Evolutionary conservation across 37 sponge, comb jelly and placozoan species (phyloP).

Genomic region (Spongia lamella): DNA sequence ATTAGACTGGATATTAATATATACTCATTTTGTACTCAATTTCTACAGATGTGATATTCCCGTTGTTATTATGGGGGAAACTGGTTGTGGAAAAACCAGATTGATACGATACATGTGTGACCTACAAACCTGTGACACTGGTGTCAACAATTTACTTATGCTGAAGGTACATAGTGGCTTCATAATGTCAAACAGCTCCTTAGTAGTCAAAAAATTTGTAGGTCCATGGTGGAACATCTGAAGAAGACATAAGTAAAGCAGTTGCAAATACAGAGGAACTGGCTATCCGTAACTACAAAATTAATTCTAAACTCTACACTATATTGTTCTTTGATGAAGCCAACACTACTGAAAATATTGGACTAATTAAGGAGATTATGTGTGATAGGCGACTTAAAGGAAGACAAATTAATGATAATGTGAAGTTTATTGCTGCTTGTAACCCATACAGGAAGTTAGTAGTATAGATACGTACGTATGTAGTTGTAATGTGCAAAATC

Average conservation of each 20-base stretch:
- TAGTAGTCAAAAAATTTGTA: conserved; percentile 29
- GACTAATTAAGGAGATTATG: conserved; percentile 79
- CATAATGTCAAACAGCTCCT: too few species aligned
- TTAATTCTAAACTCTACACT: conserved; percentile 31
- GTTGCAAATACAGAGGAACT: conserved; percentile 49
- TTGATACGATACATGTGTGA: conserved; percentile 70
- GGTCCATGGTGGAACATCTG: conserved; percentile 70
- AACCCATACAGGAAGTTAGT: conserved; percentile 71
- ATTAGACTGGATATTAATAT: too few species aligned
- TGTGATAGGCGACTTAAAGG: conserved; percentile 76
- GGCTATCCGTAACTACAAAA: conserved; percentile 32
- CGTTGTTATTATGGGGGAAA: conserved; percentile 87
- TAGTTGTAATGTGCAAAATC: not conserved
- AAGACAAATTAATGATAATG: conserved; percentile 18
- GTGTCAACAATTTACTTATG: conserved; percentile 18
- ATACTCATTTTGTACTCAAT: not conserved
- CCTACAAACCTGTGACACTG: not conserved
- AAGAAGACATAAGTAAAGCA: conserved; percentile 28
- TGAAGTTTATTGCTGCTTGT: conserved; percentile 86
- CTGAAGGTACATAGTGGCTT: conserved; percentile 15
- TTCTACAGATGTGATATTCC: conserved; percentile 63
- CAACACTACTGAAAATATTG: conserved; percentile 65
- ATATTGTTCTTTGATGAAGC: conserved; percentile 92
- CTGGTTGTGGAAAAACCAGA: conserved; percentile 85
- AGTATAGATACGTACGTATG: too few species aligned